Evolutionary conservation across 2,888 invertebrate genomes (phyloP), one percentile per base, ranked within the genome.

Genomic region (Deilephila elpenor): DNA sequence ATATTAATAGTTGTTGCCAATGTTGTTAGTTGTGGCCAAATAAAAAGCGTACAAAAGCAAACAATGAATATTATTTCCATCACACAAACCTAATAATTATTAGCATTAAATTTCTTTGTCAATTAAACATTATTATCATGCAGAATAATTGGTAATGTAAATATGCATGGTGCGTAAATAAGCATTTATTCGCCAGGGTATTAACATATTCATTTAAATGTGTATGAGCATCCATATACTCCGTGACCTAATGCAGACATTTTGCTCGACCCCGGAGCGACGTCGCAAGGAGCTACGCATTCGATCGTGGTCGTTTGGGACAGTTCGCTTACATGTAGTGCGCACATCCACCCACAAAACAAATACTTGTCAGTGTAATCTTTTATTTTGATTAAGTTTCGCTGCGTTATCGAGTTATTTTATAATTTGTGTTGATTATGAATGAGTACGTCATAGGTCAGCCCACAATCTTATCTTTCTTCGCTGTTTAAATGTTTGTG

Each of bases 401-500:
- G 74, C 81, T 80, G 82, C 81, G 84, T 88, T 91, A 91, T 92
- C 89, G 82, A 86, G 82, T 85, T 90, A 88, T 88, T 88, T 90
- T 89, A 90, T 91, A 89, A 90, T 90, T 91, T 88, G 85, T 90
- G 88, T 88, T 91, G 91, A 91, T 91, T 89, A 90, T 88, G 86
- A 89, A 89, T 89, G 84, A 84, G 84, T 84, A 91, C 91, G 91
- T 91, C 92, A 93, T 67, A 89, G 93, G 91, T 93, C 92, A 92
- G 83, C 85, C 78, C 87, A 83, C 88, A 89, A 90, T 93, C 93
- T 94, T 93, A 94, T 94, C 94, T 82, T 86, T 79, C 77, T 75
- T 84, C 86, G 85, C 88, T 86, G 89, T 92, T 93, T 94, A 94
- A 91, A 94, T 94, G 91, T 92, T 92, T 92, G 92, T 91, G 93